Evolutionary conservation across 1,140 invertebrate species (phyloP).

Genomic region (Leptopilina boulardi): DNA sequence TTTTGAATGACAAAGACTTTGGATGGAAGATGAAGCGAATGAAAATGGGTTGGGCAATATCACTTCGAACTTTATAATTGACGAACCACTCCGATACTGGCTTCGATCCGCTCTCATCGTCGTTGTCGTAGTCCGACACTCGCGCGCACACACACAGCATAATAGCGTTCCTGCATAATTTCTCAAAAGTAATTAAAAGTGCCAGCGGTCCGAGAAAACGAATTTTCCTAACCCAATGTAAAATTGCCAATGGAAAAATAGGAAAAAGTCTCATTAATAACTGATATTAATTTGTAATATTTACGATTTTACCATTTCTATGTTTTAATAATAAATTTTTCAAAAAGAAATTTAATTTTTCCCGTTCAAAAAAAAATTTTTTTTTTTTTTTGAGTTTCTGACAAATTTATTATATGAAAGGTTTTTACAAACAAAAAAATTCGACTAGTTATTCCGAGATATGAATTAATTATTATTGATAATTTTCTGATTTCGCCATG

Average conservation of each 20-base stretch:
- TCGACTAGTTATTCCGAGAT: too few relatives aligned
- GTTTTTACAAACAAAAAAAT: too few relatives aligned
- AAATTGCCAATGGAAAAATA: not conserved
- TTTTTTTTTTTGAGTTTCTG: too few relatives aligned
- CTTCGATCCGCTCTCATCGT: not conserved
- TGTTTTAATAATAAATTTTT: too few relatives aligned
- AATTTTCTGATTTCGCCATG: too few relatives aligned
- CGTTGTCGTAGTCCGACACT: not conserved
- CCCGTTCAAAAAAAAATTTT: too few relatives aligned
- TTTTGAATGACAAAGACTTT: not conserved
- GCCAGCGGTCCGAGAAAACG: not conserved
- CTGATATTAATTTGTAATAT: not conserved
- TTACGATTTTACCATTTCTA: not conserved
- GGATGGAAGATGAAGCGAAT: not conserved
- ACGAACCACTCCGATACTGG: not conserved
- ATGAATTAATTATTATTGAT: too few relatives aligned
- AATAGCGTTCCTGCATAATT: not conserved
- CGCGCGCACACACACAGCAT: too few relatives aligned
- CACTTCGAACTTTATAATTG: constrained; percentile 19
- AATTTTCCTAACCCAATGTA: not conserved
- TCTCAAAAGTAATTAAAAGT: constrained; percentile 17
- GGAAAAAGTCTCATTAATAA: not conserved
- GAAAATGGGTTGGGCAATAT: not conserved
- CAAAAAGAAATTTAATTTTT: too few relatives aligned
- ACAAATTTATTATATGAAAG: too few relatives aligned